A percentile compares a stretch with the other conserved stretches of the same genome.
phyloP scores from a whole-genome alignment of 2,113 vertebrate species.

The Megaceryle torquata region DNA sequence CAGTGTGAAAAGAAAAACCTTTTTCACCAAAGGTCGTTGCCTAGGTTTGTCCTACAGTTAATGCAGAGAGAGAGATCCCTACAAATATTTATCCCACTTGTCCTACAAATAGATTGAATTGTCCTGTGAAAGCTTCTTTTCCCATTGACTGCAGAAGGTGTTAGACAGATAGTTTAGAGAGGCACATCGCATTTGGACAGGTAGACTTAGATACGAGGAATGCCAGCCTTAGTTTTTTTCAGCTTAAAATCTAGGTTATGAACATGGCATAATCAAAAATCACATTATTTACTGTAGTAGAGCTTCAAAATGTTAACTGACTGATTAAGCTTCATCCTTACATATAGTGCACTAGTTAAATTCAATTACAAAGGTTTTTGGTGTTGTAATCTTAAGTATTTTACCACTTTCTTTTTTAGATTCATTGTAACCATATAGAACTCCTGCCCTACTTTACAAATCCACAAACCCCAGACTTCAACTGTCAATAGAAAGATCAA shows the following conservation, averaged over 20 bases:
- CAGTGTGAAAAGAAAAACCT: not conserved
- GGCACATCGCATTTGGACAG: accelerated
- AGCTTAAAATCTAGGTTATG: not conserved
- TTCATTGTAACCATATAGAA: not conserved
- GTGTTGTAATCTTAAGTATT: not conserved
- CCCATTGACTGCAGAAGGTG: not conserved
- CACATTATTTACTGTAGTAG: not conserved
- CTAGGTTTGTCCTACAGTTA: not conserved
- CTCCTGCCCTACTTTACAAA: not conserved
- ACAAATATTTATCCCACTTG: not conserved
- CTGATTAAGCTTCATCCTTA: not conserved
- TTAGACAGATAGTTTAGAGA: not conserved
- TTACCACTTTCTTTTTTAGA: not conserved
- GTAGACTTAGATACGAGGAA: not conserved
- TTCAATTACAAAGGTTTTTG: not conserved
- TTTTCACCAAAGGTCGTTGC: not conserved
- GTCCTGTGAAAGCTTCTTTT: not conserved
- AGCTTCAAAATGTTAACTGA: not conserved
- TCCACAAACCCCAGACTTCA: not conserved
- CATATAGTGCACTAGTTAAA: not conserved
- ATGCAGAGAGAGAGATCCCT: not conserved
- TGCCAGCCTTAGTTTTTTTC: not conserved
- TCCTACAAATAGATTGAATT: not conserved
- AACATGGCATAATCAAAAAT: not conserved
- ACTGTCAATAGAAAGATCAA: not conserved